Evolutionary conservation across 2,797 vertebrate species (phyloP), one percentile per base, ranked within the genome.

Genomic region (Coilia nasus): DNA sequence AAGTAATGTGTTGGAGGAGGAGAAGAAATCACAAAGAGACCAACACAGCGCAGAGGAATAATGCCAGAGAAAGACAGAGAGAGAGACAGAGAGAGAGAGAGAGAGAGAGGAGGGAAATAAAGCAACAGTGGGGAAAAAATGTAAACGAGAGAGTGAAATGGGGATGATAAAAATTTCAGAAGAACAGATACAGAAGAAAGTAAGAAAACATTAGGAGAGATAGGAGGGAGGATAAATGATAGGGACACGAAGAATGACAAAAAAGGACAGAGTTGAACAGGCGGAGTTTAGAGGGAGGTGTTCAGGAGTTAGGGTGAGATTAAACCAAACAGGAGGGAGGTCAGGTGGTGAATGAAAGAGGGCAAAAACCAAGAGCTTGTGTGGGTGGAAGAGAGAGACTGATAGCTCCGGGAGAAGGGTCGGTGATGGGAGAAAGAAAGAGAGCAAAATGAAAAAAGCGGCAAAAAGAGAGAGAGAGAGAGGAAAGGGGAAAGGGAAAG

Each of bases 1-100:
- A 23, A 82, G 19, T 78, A 78, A 25, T 7, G 60, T 75, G 54
- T 35, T 56, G 78, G 64, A 81, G 75, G 47, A 84, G 83, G 87
- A 82, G 21, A 17, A 56, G 78, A 60, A 41, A 11, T 19, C 50
- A 28, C 57, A 64, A 57, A 28, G 62, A 54, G 41, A 85, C 14
- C 46, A 23, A 31, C 15, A 59, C 47, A 17, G 64, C n/a, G 31
- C 41, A 81, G 84, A 60, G 84, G 21, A 62, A 81, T 50, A 85
- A 81, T n/a, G 41, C 56, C 23, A 82, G 60, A 64, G 25, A 81
- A 44, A 81, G 46, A 21, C 6, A 50, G 21, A 41, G 11, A 60
- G 14, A 25, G 2, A 25, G 25, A 60, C 12, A 28, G 28, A 6
- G 21, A 23, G 46, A 21, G 15, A 50, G 21, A 41, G 11, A 60